Base-by-base conservation (phyloP, 2,888 invertebrate species). In the Pelosia muscerda region DNA sequence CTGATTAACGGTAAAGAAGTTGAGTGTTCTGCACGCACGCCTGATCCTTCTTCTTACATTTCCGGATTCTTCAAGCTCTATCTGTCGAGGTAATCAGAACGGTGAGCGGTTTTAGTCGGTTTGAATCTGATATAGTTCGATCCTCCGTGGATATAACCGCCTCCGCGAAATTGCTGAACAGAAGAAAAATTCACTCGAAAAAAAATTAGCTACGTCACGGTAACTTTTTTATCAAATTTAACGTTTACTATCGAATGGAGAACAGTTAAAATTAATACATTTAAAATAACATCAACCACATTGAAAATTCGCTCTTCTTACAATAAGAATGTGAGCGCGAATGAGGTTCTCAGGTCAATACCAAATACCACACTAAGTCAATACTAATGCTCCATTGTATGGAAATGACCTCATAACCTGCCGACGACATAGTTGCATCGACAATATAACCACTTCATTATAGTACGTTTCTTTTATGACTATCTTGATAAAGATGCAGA, bases 331-430 rank as follows among this genome's bases (percentile, higher is more conserved):
- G 13, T 22, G 31, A 62, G 15, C 28, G 25, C 22, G 64, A 78
- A 68, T 62, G 72, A 68, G 77, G 77, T 74, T 72, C 69, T 68
- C 78, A 65, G 75, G 78, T 76, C 79, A 79, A 78, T 71, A 78
- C 68, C 66, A 74, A 69, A 59, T 58, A 59, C 60, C 60, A 66
- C 66, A 68, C 73, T 65, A 73, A 74, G 73, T 76, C 81, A 75
- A 77, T 73, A 76, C 58, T 78, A 80, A 78, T 77, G 75, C 69
- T 57, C 75, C 66, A 80, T 79, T 80, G 79, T 80, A 67, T 80
- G 73, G 68, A 73, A 78, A 69, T 28, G 64, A 72, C 69, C 71
- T 68, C 69, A 73, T 69, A 67, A 68, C 67, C 68, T 42, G 8
- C 38, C 38, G 9, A 23, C 26, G 42, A 42, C 42, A 61, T 25